These are phyloP conservation scores for Myzus persicae DNA, from an alignment of 1,140 invertebrate genomes.

Conservation along the genomic window DNA sequence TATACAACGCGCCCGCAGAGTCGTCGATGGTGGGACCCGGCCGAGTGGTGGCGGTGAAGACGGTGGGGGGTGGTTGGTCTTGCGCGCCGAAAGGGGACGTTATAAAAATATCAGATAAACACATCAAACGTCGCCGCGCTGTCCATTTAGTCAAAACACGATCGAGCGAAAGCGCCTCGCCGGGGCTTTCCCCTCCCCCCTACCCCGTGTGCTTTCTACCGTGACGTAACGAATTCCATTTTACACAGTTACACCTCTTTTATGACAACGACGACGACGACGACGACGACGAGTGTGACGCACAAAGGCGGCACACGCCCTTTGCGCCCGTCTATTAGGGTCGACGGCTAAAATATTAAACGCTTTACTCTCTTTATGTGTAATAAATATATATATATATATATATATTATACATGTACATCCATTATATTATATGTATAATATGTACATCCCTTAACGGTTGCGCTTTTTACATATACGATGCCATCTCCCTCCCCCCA, in stretches of 20 bases:
- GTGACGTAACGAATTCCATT: slow-evolving; percentile 39
- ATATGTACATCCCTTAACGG: neutral
- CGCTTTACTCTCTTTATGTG: neutral
- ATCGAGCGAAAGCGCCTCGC: neutral
- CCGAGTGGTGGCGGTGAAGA: neutral
- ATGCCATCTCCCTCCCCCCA: neutral
- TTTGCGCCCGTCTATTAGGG: slow-evolving; percentile 15
- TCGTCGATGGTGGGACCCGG: neutral
- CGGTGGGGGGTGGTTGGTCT: neutral
- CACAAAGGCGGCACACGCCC: neutral
- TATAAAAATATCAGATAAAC: slow-evolving; percentile 54
- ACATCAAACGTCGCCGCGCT: slow-evolving; percentile 50
- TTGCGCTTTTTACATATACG: neutral
- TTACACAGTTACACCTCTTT: slow-evolving; percentile 51
- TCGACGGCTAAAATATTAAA: slow-evolving; percentile 50
- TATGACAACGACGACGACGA: neutral
- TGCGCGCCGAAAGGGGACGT: neutral
- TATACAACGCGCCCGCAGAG: neutral
- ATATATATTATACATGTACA: neutral
- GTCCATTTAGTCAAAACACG: slow-evolving; percentile 51
- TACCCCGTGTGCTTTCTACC: neutral
- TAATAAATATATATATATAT: no score
- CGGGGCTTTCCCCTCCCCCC: no score
- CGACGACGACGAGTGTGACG: slow-evolving; percentile 5
- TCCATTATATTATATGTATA: neutral